Percentiles rank a stretch among this genome's conserved stretches.
phyloP scores from a whole-genome alignment of 2,113 vertebrate genomes.

The Thamnophis sirtalis region DNA sequence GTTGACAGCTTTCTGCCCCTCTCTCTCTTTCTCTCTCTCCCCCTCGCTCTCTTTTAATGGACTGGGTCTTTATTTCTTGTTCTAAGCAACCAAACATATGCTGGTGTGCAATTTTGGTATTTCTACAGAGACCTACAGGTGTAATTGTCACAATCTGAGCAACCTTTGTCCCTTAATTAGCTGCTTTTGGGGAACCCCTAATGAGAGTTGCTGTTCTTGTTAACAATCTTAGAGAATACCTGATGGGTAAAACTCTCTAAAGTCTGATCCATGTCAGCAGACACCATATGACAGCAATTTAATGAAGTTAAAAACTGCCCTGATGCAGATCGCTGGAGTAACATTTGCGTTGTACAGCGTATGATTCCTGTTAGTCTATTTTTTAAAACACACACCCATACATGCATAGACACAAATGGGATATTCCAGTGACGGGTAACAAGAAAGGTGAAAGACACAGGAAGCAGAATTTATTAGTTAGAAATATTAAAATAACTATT shows the following conservation, averaged over 20 bases:
- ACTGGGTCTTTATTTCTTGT: conserved; percentile 76
- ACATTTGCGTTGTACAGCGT: conserved; percentile 56
- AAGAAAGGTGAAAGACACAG: conserved; percentile 57
- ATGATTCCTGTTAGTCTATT: conserved; percentile 56
- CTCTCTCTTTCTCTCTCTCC: conserved; percentile 66
- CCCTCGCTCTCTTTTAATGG: conserved; percentile 66
- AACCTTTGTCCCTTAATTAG: conserved; percentile 95
- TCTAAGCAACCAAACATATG: conserved; percentile 76
- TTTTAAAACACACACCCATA: conserved; percentile 22
- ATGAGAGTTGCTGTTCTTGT: conserved; percentile 90
- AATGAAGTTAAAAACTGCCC: conserved; percentile 95
- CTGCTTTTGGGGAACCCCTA: conserved; percentile 89
- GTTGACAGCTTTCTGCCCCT: conserved; percentile 86
- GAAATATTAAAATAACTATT: conserved; percentile 53
- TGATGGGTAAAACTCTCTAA: conserved; percentile 87
- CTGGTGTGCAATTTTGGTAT: conserved; percentile 83
- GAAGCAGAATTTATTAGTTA: conserved; percentile 57
- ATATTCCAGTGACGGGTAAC: conserved; percentile 56
- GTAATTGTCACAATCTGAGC: conserved; percentile 91
- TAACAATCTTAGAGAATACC: conserved; percentile 94
- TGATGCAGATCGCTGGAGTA: conserved; percentile 71
- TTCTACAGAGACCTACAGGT: conserved; percentile 85
- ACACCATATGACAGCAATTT: conserved; percentile 88
- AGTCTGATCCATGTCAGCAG: conserved; percentile 90
- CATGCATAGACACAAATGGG: conserved; percentile 24